Base-by-base conservation (phyloP, 2,888 invertebrate genomes). In the Protodeltote pygarga region DNA sequence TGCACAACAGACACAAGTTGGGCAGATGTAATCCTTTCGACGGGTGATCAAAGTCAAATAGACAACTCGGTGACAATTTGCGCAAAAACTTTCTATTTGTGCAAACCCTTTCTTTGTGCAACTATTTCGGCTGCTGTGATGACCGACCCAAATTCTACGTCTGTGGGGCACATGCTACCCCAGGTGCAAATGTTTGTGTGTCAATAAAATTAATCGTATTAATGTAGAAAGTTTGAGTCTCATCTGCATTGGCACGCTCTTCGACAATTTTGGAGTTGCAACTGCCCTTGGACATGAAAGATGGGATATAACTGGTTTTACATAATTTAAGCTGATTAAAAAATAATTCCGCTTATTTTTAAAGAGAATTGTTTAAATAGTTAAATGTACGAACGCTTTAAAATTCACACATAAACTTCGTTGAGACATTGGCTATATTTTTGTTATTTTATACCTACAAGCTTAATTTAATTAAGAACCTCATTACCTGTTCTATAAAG, bases 101-200 rank as follows among this genome's bases (percentile, higher is more conserved):
- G 39, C 32, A 31, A 57, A 81, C 83, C 79, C 84, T 83, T 75
- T 73, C 63, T 82, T 83, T 78, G 74, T 81, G 79, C 76, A 86
- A 85, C 66, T 58, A 62, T 69, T 75, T 67, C 59, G 11, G 44
- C n/a, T n/a, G n/a, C n/a, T n/a, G n/a, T n/a, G n/a, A 54, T 50
- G 37, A 45, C 35, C 23, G 41, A 52, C 35, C 23, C 39, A 52
- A 34, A 64, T 60, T 57, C 37, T 57, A 44, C 40, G 64, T 68
- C 64, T 68, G 61, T 62, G 64, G 39, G 69, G 63, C 76, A 74
- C 75, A 77, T 65, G 77, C 76, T 58, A 59, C 33, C 28, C 80
- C 87, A 87, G 85, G 78, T 87, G 80, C 46, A 42, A 50, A 44
- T 23, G n/a, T 16, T 50, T n/a, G 16, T 11, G 9, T 44, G 16